A percentile compares a stretch with the other conserved stretches of the same genome.
These are phyloP conservation scores for Salvator merianae DNA, from an alignment of 2,113 vertebrate species.

Conservation along the genomic window DNA sequence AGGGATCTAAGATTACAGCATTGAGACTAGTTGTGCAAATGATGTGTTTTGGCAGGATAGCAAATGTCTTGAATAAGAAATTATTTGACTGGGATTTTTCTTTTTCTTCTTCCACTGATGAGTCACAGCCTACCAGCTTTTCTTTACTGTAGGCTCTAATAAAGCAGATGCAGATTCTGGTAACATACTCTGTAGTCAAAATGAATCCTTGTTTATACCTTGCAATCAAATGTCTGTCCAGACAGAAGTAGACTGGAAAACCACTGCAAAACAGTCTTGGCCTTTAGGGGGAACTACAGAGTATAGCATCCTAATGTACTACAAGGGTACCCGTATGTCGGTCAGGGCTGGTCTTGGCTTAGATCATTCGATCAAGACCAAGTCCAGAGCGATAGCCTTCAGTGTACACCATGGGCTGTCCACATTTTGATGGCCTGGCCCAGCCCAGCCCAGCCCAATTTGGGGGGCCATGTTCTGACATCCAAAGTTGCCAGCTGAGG, in stretches of 20 bases:
- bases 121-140: background rate
- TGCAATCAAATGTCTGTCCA: background rate
- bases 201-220: background rate
- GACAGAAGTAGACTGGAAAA: too few relatives aligned
- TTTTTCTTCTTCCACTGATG: background rate
- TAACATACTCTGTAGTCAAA: background rate
- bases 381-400: too few relatives aligned
- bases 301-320: background rate
- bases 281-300: background rate
- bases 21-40: background rate
- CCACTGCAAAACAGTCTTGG: too few relatives aligned
- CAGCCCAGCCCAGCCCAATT: too few relatives aligned
- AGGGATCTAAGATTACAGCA: background rate
- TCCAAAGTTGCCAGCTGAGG: too few relatives aligned
- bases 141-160: background rate
- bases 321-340: too few relatives aligned
- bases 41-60: conserved; percentile 9
- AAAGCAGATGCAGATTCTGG: background rate
- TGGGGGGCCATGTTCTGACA: too few relatives aligned
- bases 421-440: too few relatives aligned
- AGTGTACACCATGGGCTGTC: too few relatives aligned
- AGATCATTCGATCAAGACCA: too few relatives aligned
- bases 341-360: too few relatives aligned
- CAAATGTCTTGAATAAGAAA: background rate
- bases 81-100: background rate